phyloP scores from a whole-genome alignment of 2,113 vertebrate genomes.

The Nyctibius bracteatus region DNA sequence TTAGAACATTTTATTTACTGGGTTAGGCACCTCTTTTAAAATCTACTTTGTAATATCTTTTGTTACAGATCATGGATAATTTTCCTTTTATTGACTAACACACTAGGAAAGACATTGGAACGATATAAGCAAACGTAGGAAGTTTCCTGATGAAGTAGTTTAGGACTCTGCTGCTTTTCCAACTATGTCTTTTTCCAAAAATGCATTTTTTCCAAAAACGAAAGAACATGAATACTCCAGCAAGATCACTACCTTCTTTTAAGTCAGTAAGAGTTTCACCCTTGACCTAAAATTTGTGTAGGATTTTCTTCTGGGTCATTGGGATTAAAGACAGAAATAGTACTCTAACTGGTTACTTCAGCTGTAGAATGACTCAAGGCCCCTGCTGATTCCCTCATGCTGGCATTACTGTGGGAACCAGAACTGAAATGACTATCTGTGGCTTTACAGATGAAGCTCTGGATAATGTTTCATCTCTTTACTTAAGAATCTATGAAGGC shows the following conservation, averaged over 20 bases:
- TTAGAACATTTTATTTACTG: background rate
- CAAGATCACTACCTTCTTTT: background rate
- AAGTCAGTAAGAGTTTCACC: background rate
- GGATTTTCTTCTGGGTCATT: background rate
- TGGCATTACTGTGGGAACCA: slow-evolving; percentile 24
- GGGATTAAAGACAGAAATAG: slow-evolving; percentile 6
- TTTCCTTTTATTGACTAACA: background rate
- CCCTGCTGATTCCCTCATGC: slow-evolving; percentile 25
- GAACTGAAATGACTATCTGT: background rate
- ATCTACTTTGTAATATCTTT: background rate
- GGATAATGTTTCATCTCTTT: background rate
- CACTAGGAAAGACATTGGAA: background rate
- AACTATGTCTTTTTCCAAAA: background rate
- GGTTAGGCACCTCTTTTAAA: background rate
- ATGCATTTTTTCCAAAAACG: background rate
- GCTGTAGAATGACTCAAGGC: background rate
- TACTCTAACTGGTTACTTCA: background rate
- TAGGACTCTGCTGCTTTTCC: background rate
- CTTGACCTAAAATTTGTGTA: background rate
- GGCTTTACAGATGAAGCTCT: background rate
- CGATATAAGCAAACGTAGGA: background rate
- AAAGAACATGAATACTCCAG: background rate
- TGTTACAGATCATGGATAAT: background rate
- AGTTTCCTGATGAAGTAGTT: background rate
- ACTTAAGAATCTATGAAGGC: background rate